phyloP scores from a whole-genome alignment of 2,113 vertebrate species.

The Machaerirhynchus nigripectus region DNA sequence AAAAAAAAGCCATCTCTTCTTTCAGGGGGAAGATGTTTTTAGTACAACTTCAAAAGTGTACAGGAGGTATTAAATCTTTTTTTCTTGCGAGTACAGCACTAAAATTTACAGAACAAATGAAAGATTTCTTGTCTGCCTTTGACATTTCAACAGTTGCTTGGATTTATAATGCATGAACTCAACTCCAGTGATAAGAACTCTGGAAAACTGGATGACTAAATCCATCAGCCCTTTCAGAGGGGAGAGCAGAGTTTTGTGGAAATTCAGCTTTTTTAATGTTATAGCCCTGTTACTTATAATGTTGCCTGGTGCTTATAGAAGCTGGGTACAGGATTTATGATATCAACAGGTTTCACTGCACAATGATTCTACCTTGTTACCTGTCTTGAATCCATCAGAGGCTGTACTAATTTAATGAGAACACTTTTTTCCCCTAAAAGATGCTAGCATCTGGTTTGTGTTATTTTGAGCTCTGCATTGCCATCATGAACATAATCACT shows the following conservation, averaged over 20 bases:
- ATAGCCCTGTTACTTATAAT: not conserved
- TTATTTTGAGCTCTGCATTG: constrained; percentile 57
- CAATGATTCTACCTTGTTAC: not conserved
- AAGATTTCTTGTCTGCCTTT: constrained; percentile 23
- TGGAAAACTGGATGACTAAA: not conserved
- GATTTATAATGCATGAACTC: not conserved
- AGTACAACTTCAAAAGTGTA: not conserved
- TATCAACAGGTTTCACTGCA: not conserved
- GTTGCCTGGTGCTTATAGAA: not conserved
- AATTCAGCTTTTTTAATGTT: not conserved
- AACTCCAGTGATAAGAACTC: not conserved
- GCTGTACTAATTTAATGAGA: constrained; percentile 24
- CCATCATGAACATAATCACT: constrained; percentile 59
- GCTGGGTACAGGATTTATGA: not conserved
- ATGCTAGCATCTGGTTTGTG: constrained; percentile 62
- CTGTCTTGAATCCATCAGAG: not conserved
- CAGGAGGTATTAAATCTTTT: not conserved
- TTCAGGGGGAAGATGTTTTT: not conserved
- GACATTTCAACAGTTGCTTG: constrained; percentile 1
- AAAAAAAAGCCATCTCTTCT: not conserved
- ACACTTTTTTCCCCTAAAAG: constrained; percentile 29
- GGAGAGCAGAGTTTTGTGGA: not conserved
- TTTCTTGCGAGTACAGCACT: not conserved
- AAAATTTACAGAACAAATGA: constrained; percentile 22
- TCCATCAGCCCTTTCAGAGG: not conserved